These are phyloP conservation scores for Oxystoma pomonae DNA, from an alignment of 2,888 invertebrate species.

Conservation along the genomic window DNA sequence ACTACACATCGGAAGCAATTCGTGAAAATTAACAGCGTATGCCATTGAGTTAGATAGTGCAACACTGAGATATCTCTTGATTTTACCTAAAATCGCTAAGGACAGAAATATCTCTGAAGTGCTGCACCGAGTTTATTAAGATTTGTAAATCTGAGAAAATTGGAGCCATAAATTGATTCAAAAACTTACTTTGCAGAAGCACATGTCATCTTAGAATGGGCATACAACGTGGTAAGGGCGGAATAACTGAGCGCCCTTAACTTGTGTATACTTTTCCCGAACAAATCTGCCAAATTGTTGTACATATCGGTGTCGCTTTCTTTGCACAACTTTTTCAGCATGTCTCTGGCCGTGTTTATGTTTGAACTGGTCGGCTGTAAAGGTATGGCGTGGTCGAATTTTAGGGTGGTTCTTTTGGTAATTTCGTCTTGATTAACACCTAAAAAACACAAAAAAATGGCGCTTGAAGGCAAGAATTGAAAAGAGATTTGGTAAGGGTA, in stretches of 20 bases:
- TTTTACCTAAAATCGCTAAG: too few species aligned
- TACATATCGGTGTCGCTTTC: slow-evolving; percentile 57
- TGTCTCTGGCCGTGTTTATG: slow-evolving; percentile 64
- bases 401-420: slow-evolving; percentile 57
- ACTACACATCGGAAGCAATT: too few species aligned
- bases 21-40: too few species aligned
- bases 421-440: slow-evolving; percentile 47
- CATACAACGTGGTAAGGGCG: slow-evolving; percentile 61
- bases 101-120: too few species aligned
- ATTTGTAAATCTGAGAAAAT: too few species aligned
- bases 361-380: slow-evolving; percentile 67
- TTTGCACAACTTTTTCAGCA: slow-evolving; percentile 65
- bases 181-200: slow-evolving; percentile 62
- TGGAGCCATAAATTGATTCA: too few species aligned
- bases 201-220: slow-evolving; percentile 63
- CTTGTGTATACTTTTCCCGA: slow-evolving; percentile 64
- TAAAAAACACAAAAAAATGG: neutral
- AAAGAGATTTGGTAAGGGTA: too few species aligned
- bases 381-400: slow-evolving; percentile 69
- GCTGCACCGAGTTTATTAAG: too few species aligned
- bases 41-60: too few species aligned
- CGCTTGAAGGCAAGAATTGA: too few species aligned
- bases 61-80: too few species aligned
- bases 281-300: slow-evolving; percentile 58
- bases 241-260: slow-evolving; percentile 64